Percentiles rank a stretch among this genome's conserved stretches.
Evolutionary conservation across 1,140 invertebrate species (phyloP).

Genomic region (Metaphire vulgaris): DNA sequence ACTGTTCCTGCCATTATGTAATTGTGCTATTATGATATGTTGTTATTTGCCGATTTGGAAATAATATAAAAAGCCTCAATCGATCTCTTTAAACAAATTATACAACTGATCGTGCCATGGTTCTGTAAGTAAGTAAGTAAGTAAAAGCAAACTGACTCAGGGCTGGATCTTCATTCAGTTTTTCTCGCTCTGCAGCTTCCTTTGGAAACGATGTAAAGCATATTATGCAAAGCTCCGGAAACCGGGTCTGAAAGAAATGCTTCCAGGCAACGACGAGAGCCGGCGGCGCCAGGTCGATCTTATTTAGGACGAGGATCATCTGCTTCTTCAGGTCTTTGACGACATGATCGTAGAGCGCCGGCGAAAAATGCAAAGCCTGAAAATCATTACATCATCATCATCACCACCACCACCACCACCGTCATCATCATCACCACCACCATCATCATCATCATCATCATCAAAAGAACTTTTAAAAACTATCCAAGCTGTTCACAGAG

Average conservation of each 20-base stretch:
- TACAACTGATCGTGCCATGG: too few relatives aligned
- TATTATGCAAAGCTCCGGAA: constrained; percentile 68
- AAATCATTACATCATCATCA: too few relatives aligned
- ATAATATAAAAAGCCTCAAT: too few relatives aligned
- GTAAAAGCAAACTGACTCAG: neutral
- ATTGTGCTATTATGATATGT: too few relatives aligned
- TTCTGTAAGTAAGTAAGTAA: neutral
- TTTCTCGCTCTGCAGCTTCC: constrained; percentile 20
- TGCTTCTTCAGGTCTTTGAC: constrained; percentile 67
- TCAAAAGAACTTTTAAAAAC: too few relatives aligned
- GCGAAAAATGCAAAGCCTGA: constrained; percentile 69
- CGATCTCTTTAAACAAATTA: too few relatives aligned
- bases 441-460: too few relatives aligned
- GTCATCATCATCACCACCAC: too few relatives aligned
- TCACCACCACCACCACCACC: too few relatives aligned
- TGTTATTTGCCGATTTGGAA: too few relatives aligned
- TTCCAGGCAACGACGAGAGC: constrained; percentile 79
- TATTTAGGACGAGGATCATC: constrained; percentile 80
- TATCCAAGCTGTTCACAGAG: too few relatives aligned
- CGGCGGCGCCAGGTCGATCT: constrained; percentile 79
- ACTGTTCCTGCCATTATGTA: too few relatives aligned
- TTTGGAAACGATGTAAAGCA: constrained; percentile 74
- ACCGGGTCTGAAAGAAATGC: constrained; percentile 66
- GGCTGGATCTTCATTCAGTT: neutral
- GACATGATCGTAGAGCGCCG: constrained; percentile 75